Base-by-base conservation (phyloP, 2,113 vertebrate genomes). In the Motacilla tschutschensis region DNA sequence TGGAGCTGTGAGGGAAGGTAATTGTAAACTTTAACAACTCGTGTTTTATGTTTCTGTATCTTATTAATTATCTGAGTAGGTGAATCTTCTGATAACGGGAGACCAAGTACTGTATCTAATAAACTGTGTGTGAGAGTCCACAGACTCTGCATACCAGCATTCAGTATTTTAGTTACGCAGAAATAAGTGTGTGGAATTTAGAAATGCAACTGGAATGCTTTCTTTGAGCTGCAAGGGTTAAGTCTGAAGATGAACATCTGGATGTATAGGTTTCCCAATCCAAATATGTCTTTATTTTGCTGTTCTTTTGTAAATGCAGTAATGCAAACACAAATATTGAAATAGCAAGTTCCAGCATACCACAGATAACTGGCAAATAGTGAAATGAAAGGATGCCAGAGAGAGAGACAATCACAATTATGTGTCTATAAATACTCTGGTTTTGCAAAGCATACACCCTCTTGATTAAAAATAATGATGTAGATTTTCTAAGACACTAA, bases 21-120 rank as follows among this genome's bases (percentile, higher is more conserved):
- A 95, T 94, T 95, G 96, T 96, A 84, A 94, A 95, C 93, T 93
- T 94, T 93, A 94, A 96, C 95, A 92, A 93, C 92, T 94, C 76
- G 15, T 90, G 96, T 79, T 95, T 96, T 96, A 94, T 95, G 93
- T 90, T 93, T 95, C 92, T 82, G 76, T 88, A 73, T 89, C 92
- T 93, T 93, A 92, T 96, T 96, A 96, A 97, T 96, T 97, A 95
- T 95, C 91, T 69, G 79, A 76, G 93, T 91, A 64, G 89, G 78
- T 46, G 91, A 88, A 81, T 93, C 95, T 90, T 41, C 84, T 71
- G 87, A 79, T 87, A 92, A 85, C 59, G 63, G 69, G 79, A 46
- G 28, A 77, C 47, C 41, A 72, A 74, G 50, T 63, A 11, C 19
- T 74, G 69, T 71, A 13, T 90, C 64, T 71, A 71, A 54, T 80